Conservation (phyloP, 2,888 invertebrate species). For the Pandemis heparana region DNA sequence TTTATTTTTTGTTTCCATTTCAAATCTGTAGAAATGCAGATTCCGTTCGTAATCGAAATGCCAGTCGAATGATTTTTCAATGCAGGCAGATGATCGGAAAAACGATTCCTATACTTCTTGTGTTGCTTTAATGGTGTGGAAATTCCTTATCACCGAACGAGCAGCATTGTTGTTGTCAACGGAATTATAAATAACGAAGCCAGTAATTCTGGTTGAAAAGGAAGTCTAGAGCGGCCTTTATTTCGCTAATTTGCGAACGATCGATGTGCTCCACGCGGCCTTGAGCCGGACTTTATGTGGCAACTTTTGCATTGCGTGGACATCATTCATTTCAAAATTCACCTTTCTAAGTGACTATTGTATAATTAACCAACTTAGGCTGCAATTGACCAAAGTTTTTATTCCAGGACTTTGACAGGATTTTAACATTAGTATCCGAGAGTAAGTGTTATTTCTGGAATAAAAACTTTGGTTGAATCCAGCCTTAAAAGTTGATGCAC, state of each 20-base stretch:
- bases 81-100: too few species aligned
- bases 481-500: too few species aligned
- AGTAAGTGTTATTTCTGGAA: too few species aligned
- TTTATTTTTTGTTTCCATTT: not conserved
- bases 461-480: too few species aligned
- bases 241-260: slow-evolving; percentile 35
- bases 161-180: not conserved
- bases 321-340: slow-evolving; percentile 27
- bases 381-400: too few species aligned
- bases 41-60: not conserved
- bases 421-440: too few species aligned
- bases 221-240: slow-evolving; percentile 30
- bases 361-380: not conserved
- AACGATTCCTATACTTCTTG: not conserved
- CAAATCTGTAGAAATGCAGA: not conserved
- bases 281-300: slow-evolving; percentile 28
- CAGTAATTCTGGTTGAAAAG: slow-evolving; percentile 9
- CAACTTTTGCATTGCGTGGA: slow-evolving; percentile 38
- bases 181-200: not conserved
- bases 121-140: not conserved
- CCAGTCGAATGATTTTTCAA: not conserved
- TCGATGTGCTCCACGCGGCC: slow-evolving; percentile 37
- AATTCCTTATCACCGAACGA: not conserved
- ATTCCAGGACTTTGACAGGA: too few species aligned
- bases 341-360: not conserved